A percentile compares a stretch with the other conserved stretches of the same genome.
Conservation (phyloP, 2,113 vertebrate species). For the Apeltes quadracus region DNA sequence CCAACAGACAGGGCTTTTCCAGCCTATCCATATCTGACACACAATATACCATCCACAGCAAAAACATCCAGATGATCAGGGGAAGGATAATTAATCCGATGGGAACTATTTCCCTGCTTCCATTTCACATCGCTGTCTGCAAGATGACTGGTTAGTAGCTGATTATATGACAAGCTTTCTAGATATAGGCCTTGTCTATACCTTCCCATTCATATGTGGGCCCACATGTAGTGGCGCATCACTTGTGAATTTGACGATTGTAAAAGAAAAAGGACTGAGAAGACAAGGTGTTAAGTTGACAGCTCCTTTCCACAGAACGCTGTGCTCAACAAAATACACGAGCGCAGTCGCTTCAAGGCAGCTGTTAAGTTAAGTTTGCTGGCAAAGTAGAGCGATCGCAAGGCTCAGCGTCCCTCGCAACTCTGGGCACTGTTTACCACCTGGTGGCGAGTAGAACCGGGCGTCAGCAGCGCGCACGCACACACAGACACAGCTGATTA, state of each 20-base stretch:
- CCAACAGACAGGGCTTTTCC: constrained; percentile 22
- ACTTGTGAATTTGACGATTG: constrained; percentile 7
- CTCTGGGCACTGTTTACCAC: constrained; percentile 62
- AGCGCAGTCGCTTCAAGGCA: constrained; percentile 8
- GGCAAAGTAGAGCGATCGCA: constrained; percentile 18
- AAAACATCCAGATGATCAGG: constrained; percentile 60
- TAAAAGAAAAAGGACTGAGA: constrained; percentile 1
- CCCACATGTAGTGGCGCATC: constrained; percentile 13
- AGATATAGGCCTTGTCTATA: constrained; percentile 45
- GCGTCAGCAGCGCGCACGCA: constrained; percentile 35
- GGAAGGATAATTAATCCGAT: constrained; percentile 64
- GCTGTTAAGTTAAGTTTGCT: constrained; percentile 32
- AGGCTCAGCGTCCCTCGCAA: constrained; percentile 28
- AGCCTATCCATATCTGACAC: constrained; percentile 53
- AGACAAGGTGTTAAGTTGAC: constrained; percentile 9
- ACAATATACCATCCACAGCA: constrained; percentile 24
- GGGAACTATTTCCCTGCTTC: constrained; percentile 45
- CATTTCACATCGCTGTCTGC: constrained; percentile 62
- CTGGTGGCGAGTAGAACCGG: constrained; percentile 54
- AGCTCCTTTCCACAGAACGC: constrained; percentile 2
- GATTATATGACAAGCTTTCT: constrained; percentile 51
- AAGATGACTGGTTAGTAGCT: constrained; percentile 43
- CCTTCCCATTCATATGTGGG: constrained; percentile 34
- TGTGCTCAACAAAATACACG: background rate
- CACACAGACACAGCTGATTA: constrained; percentile 73